Conservation (phyloP, 2,797 vertebrate species). For the Craterocephalus amniculus region DNA sequence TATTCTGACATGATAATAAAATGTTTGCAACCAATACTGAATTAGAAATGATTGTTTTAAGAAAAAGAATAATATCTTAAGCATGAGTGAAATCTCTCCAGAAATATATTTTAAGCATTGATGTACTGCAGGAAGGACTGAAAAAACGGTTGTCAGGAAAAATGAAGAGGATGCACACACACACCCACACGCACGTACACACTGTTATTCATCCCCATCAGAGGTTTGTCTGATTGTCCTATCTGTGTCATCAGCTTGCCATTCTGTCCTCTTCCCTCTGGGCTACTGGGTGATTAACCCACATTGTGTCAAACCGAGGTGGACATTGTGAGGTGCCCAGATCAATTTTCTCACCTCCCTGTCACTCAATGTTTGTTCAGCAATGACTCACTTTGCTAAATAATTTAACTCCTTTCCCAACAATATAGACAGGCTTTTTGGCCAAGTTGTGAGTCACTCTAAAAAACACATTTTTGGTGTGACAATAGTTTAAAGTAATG, state of each 20-base stretch:
- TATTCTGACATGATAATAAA: background rate
- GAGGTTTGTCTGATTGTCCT: constrained; percentile 23
- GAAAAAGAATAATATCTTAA: too few species aligned
- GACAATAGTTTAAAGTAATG: background rate
- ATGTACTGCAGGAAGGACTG: background rate
- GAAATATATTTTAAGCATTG: background rate
- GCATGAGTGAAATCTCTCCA: background rate
- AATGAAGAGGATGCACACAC: background rate
- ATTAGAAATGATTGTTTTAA: background rate
- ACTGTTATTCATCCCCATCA: background rate
- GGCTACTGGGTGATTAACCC: constrained; percentile 54
- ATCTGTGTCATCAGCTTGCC: constrained; percentile 25
- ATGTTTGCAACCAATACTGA: background rate
- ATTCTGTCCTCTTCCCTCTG: constrained; percentile 20
- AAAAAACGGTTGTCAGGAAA: background rate
- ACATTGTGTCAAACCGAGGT: constrained; percentile 41
- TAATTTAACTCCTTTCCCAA: constrained; percentile 33
- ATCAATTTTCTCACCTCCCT: constrained; percentile 39
- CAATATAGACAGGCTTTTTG: constrained; percentile 26
- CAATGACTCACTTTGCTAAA: constrained; percentile 43
- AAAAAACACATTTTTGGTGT: too few species aligned
- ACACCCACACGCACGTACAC: constrained; percentile 14
- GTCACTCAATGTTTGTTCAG: constrained; percentile 53
- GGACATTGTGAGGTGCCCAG: constrained; percentile 27
- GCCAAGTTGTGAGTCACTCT: constrained; percentile 4